Conservation (phyloP, 2,113 vertebrate genomes). For the Riparia riparia region DNA sequence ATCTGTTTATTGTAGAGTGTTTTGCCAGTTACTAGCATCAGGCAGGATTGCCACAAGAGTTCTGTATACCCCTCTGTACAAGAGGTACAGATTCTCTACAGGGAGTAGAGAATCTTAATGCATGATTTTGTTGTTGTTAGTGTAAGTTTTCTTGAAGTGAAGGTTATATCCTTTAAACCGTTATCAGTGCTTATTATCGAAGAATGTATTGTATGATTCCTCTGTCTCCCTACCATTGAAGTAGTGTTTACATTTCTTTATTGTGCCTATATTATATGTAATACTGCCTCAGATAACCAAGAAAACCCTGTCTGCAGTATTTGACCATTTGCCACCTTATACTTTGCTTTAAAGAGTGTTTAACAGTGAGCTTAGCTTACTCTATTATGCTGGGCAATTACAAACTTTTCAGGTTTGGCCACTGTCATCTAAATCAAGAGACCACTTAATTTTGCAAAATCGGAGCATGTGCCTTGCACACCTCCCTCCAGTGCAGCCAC, state of each 20-base stretch:
- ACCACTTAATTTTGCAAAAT: neutral
- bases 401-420: neutral
- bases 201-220: neutral
- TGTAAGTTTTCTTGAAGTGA: neutral
- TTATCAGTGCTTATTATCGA: neutral
- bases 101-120: neutral
- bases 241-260: neutral
- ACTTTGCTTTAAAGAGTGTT: neutral
- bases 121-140: neutral
- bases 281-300: neutral
- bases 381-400: neutral
- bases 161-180: neutral
- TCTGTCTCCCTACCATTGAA: neutral
- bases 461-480: neutral
- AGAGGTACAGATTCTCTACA: neutral
- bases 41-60: neutral
- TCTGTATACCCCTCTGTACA: neutral
- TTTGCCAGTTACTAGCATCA: neutral
- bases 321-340: neutral
- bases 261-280: neutral
- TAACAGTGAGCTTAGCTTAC: neutral
- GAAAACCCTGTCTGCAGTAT: neutral
- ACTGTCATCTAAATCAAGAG: neutral
- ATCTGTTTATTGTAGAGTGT: neutral
- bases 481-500: neutral